Base-by-base conservation (phyloP, 2,113 vertebrate species). In the Tichodroma muraria region DNA sequence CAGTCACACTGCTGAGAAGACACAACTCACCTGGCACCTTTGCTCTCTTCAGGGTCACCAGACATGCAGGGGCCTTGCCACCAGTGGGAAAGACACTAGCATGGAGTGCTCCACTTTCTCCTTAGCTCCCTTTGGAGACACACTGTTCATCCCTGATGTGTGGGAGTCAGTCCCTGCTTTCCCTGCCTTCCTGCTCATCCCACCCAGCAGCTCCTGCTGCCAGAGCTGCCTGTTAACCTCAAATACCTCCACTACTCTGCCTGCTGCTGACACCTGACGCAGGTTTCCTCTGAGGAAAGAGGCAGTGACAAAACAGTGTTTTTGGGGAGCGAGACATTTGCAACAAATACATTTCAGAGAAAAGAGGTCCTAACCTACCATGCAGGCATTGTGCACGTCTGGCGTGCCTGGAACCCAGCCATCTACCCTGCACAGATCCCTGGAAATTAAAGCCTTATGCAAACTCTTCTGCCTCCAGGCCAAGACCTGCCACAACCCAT, bases 371-470 rank as follows among this genome's bases (percentile, higher is more conserved):
- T 49, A 75, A 56, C 60, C 50, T 61, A 40, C 56, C 44, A 17
- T 19, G 8, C 45, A 64, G 75, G 54, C 57, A 76, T 45, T 5
- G 40, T 13, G 11, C 54, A 19, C 0, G 3, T 49, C 52, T 56
- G 53, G 15, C 14, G 9, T 54, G 72, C 66, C 75, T 80, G 81
- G 60, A 80, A 14, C 25, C 6, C 56, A 68, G 72, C 82, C 93
- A 95, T 90, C 91, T 96, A 90, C 88, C 85, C 80, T 49, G 52
- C 60, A 63, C 28, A 28, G 68, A 90, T 54, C 76, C 76, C 57
- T 22, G 33, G 76, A 95, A 95, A 89, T 80, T 54, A 93, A 73
- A 91, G 79, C 89, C 87, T 89, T 89, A 80, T 56, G 83, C 85
- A 95, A 93, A 93, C 69, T 75, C 53, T 27, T 78, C 70, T 92